Evolutionary conservation across 92 coral and sea anemone genomes (phyloP), one percentile per base, ranked within the genome.

Genomic region (Bergia sp.): DNA sequence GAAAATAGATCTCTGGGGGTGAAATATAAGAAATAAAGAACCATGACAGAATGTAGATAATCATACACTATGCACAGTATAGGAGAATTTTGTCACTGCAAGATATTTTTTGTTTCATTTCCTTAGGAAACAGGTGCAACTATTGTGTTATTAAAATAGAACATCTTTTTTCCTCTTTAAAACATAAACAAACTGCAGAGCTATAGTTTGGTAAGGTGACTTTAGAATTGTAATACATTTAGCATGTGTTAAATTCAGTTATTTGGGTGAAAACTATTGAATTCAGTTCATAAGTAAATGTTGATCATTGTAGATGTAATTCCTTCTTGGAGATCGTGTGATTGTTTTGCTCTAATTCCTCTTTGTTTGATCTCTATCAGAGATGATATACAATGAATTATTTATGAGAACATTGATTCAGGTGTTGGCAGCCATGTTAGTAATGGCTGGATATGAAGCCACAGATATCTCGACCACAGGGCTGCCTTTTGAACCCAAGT

Each of bases 401-500:
- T 64, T 82, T 4, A 82, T 82, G 58, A 82, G 76, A 82, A 41
- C 11, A 65, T 65, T 37, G 86, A 82, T 82, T 65, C 76, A 81
- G 79, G 64, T 67, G 55, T 73, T 73, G 55, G 82, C 50, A 86
- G 82, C 89, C 58, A 76, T 73, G 71, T 86, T 20, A 21, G 79
- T 23, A 49, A 77, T 50, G 89, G 81, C 89, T 36, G 79, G 81
- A 18, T 21, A 77, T 73, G 89, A 86, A 74, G 55, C 38, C 80
- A 50, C 37, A 47, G 73, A 16, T 86, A 36, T 77, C 73, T 39
- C 82, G 50, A 73, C 82, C 89, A 21, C 72, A 40, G 20, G 49
- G 81, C 37, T 86, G 82, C 69, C 73, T 74, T 73, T 58, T 77
- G 53, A 86, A 86, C 66, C 67, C 69, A 73, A 86, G 82, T 73